Evolutionary conservation across 2,113 vertebrate species (phyloP), one percentile per base, ranked within the genome.

Genomic region (Eulemur macaco): DNA sequence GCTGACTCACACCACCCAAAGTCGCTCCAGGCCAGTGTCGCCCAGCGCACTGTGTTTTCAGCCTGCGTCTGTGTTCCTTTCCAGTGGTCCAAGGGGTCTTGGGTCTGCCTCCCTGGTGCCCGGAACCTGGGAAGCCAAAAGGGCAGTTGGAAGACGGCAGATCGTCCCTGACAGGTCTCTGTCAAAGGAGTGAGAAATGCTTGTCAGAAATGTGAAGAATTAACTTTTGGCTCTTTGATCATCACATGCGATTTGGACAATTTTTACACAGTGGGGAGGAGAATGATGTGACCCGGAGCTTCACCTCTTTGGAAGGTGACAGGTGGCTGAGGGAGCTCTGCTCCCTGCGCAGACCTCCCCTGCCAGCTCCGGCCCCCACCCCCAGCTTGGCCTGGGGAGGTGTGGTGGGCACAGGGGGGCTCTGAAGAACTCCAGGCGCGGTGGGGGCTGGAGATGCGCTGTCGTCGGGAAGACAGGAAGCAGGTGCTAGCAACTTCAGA

Each of bases 401-500:
- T 0, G 3, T 3, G 31, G 63, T 34, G 27, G 81, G 64, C 23
- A 50, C 9, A 34, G 73, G 60, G 29, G 45, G 74, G 20, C 86
- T 14, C 9, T 9, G 27, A 17, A 4, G 11, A 4, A 2, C 47
- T 29, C 56, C 20, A 54, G 85, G 29, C 14, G 3, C n/a, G 31
- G 2, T 17, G 15, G 73, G 80, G 34, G 14, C 52, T 14, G 31
- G 69, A 56, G 89, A 8, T n/a, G 42, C 82, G 58, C 14, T 12
- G 37, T 68, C 66, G 8, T 77, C 27, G 10, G 52, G 69, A 81
- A 78, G 69, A 52, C 25, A 34, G 27, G 50, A 68, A 74, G 42
- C 73, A 74, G 37, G 84, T 39, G 80, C 50, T 39, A n/a, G 81
- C 56, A 54, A 71, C 64, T 58, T 93, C 73, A 66, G 64, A 42